Base-by-base conservation (phyloP, 2,888 invertebrate species). In the Scaptomyza parva region DNA sequence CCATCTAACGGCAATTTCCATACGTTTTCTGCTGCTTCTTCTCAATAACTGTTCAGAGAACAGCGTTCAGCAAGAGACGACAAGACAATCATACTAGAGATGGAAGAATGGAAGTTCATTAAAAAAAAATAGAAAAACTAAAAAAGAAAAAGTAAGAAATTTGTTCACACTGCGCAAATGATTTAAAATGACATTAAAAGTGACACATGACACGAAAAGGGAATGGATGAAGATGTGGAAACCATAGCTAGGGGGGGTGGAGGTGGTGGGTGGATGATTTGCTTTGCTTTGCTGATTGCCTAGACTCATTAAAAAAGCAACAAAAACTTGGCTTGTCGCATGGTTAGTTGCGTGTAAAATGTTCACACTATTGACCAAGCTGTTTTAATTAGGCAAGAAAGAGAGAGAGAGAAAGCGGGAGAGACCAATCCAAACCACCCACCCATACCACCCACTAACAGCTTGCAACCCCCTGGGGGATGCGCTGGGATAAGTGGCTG, bases 151-250 rank as follows among this genome's bases (percentile, higher is more conserved):
- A 50, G 28, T 8, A 33, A 30, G 53, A 48, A 60, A 57, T 39
- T 50, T 54, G 28, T 55, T 30, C 39, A 60, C 64, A 70, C 41
- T 44, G 45, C 12, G 50, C 63, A 55, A 72, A 74, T 71, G 68
- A 69, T 84, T 81, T 86, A 80, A 86, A 81, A 86, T 76, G 64
- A 69, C 86, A 81, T 81, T 86, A 81, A 86, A 79, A 64, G 45
- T 75, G 82, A 69, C 82, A 75, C 65, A 68, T 48, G 61, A 48
- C n/a, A 41, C 43, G 52, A 37, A 3, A 3, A 17, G 45, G 58
- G 41, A 30, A 17, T 24, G 22, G 40, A 6, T 12, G 52, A 26
- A 35, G 45, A 55, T 50, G 54, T 20, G 54, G 41, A 0, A 11
- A n/a, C n/a, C n/a, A n/a, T n/a, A n/a, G n/a, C n/a, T n/a, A n/a